Base-by-base conservation (phyloP, 1,140 invertebrate genomes). In the Bombus affinis region DNA sequence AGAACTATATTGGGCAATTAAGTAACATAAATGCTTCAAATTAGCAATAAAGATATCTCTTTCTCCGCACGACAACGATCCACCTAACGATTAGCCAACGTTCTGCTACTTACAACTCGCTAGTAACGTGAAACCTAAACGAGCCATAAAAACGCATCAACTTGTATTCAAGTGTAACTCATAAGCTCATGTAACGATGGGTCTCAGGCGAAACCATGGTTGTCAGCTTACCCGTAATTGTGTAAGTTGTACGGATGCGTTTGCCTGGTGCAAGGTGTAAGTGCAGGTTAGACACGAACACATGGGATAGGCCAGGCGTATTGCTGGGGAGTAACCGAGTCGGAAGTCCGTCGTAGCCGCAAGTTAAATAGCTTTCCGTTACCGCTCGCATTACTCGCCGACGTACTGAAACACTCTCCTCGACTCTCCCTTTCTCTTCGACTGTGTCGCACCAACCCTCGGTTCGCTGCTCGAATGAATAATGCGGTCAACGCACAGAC, bases 401-500 rank as follows among this genome's bases (percentile, higher is more conserved):
- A 77, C 89, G 53, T 47, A 62, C 53, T 77, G 81, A 83, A 85
- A 85, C 81, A 68, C 82, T 42, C 66, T 57, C 72, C 72, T 86
- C 68, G 42, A 44, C 59, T 73, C 81, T 86, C 83, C 39, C 59
- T 65, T 72, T 62, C 70, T 74, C 62, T 88, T 37, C 62, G 71
- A 47, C 83, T 71, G 37, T 79, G 79, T 78, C 71, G 73, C 68
- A 74, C 72, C 74, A 72, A 73, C 59, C 59, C 78, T 65, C 25
- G 65, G 81, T 82, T 84, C 85, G 53, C 77, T 81, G 88, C 81
- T 86, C 80, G 88, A 90, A 89, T 83, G 88, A 90, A 84, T 90
- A 89, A 90, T 81, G 85, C 88, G 88, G 77, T 81, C 76, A 77
- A 62, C 66, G 68, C 81, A 65, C 87, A 66, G 37, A 25, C 22